Evolutionary conservation across 1,140 invertebrate species (phyloP), one percentile per base, ranked within the genome.

Genomic region (Cyclargus thomasi): DNA sequence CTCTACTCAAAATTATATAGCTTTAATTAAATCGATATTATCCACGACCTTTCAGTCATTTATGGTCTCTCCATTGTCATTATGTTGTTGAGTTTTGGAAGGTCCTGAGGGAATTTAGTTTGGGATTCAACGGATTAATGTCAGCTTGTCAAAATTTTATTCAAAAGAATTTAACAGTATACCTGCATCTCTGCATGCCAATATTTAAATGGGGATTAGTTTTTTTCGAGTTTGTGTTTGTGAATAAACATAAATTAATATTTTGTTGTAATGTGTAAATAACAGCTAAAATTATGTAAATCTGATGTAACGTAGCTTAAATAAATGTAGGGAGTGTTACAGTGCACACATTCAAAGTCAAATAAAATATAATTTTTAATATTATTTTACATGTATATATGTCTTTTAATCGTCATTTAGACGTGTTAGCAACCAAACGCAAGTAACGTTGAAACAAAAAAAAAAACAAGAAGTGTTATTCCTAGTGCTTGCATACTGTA

Each of bases 11-110:
- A 90, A 86, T 88, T 83, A 90, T 85, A 85, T 75, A 82, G 80
- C 78, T 88, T 88, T 88, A 90, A 90, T 90, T 86, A 90, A 86
- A 87, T 87, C 76, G 83, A 88, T 83, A 88, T 88, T 88, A 87
- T 90, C 80, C 83, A 65, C 70, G 75, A 80, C 77, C 82, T 79
- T 82, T 77, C 78, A 75, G 77, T 79, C 77, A 72, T 83, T 83
- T 79, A 82, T 76, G 67, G 76, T 77, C 72, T 66, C 67, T 67
- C 64, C 65, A 68, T 77, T 80, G 80, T 89, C 84, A 87, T 90
- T 90, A 90, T 82, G 79, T 84, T 79, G 81, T 87, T 88, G 79
- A 82, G 76, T 84, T 88, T 86, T 79, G 65, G 76, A 77, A 72
- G 68, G 76, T 74, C 74, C 75, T 64, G 20, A 67, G 70, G 70